These are phyloP conservation scores for Ladona fulva DNA, from an alignment of 1,140 invertebrate genomes.

Conservation along the genomic window DNA sequence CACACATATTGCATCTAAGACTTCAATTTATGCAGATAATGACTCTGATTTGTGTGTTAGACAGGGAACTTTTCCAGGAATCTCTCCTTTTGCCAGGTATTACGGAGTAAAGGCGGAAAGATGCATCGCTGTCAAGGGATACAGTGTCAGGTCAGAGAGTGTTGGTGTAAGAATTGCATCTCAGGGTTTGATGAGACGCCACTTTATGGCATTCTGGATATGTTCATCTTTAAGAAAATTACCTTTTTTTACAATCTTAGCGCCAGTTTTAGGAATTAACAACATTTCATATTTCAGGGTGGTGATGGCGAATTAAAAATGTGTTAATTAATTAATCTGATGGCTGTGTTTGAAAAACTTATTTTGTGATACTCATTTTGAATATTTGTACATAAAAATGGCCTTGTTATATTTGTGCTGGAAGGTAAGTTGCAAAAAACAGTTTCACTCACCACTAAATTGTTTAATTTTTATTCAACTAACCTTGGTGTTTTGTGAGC, in stretches of 20 bases:
- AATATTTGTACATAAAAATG: neutral
- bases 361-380: neutral
- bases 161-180: neutral
- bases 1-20: conserved; percentile 5
- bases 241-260: neutral
- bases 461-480: neutral
- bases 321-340: neutral
- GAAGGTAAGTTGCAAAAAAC: neutral
- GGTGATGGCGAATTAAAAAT: neutral
- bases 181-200: neutral
- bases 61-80: neutral
- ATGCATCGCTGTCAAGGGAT: neutral
- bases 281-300: neutral
- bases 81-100: neutral
- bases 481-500: conserved; percentile 4
- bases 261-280: neutral
- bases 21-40: neutral
- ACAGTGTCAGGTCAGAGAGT: neutral
- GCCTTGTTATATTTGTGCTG: neutral
- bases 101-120: neutral
- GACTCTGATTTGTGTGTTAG: conserved; percentile 5
- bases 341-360: neutral
- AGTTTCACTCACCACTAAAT: conserved; percentile 1
- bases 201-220: too few relatives aligned
- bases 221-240: too few relatives aligned